Conservation (phyloP, 2,113 vertebrate genomes). For the Heterotilapia buettikoferi region DNA sequence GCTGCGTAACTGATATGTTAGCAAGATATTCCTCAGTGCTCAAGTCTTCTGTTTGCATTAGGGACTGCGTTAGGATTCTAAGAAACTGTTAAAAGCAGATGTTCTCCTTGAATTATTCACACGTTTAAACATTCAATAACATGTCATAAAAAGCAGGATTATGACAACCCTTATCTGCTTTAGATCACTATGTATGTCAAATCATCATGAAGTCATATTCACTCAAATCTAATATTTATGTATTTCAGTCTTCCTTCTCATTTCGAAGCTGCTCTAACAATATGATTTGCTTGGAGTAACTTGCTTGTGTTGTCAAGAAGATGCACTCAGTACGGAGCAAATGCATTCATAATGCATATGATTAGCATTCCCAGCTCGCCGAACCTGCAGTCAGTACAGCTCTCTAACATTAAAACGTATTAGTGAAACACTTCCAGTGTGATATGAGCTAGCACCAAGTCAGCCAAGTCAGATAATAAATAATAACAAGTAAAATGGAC, state of each 20-base stretch:
- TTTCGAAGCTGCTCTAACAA: background rate
- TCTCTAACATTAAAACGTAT: conserved; percentile 15
- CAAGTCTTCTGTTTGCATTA: background rate
- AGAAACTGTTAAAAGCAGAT: background rate
- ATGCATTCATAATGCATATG: background rate
- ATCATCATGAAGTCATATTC: background rate
- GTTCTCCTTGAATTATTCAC: background rate
- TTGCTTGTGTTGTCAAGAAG: background rate
- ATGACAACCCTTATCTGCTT: background rate
- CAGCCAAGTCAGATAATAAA: background rate
- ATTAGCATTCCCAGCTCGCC: background rate
- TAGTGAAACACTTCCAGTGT: background rate
- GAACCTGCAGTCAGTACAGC: background rate
- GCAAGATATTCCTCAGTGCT: background rate
- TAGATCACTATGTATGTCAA: background rate
- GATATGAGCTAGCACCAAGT: background rate
- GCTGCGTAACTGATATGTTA: background rate
- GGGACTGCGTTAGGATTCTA: background rate
- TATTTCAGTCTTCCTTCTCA: background rate
- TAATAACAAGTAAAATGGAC: background rate
- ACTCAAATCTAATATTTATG: background rate
- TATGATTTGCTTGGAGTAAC: background rate
- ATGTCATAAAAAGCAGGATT: background rate
- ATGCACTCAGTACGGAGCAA: background rate
- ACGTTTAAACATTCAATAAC: background rate